These are phyloP conservation scores for Marmota monax DNA, from an alignment of 2,113 vertebrate genomes.

Conservation along the genomic window DNA sequence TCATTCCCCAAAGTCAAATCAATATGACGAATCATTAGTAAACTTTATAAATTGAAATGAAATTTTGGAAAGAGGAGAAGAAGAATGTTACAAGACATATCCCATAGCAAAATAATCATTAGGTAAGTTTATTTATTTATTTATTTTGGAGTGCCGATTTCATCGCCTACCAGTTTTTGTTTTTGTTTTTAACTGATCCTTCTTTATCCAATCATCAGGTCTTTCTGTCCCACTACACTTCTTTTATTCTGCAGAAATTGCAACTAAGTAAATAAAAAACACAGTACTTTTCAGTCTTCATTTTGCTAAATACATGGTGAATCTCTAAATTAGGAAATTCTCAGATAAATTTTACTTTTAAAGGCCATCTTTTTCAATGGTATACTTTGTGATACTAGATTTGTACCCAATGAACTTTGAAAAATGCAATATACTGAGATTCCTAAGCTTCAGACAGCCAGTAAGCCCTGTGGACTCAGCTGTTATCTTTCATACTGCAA, in stretches of 20 bases:
- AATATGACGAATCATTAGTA: background rate
- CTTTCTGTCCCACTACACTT: background rate
- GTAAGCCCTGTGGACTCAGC: background rate
- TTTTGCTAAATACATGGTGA: background rate
- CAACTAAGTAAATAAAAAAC: background rate
- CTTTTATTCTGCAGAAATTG: background rate
- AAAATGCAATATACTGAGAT: background rate
- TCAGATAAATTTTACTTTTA: background rate
- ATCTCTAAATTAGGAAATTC: constrained; percentile 8
- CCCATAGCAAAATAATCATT: background rate
- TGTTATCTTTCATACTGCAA: background rate
- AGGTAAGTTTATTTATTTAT: background rate
- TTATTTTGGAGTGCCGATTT: background rate
- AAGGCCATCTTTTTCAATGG: background rate
- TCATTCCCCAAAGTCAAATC: background rate
- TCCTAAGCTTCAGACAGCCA: background rate
- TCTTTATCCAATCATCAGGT: background rate
- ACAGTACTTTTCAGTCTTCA: background rate
- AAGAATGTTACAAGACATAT: background rate
- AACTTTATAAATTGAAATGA: background rate
- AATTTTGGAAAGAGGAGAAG: background rate
- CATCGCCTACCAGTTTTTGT: background rate
- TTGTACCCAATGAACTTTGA: background rate
- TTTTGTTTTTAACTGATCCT: background rate
- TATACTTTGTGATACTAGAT: background rate